A percentile compares a stretch with the other conserved stretches of the same genome.
phyloP scores from a whole-genome alignment of 2,888 invertebrate genomes.

The Agonopterix arenella region DNA sequence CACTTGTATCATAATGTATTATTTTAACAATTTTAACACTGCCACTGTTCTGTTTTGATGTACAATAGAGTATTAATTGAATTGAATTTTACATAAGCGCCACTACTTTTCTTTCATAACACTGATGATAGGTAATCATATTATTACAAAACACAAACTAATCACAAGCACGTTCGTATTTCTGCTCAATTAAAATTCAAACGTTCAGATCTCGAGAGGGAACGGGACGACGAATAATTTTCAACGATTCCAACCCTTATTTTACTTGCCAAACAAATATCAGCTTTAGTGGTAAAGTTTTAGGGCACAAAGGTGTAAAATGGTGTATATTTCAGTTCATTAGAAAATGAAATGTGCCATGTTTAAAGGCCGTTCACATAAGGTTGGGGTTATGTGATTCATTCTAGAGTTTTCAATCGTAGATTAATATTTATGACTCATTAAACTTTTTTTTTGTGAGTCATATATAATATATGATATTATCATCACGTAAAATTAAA shows the following conservation, averaged over 20 bases:
- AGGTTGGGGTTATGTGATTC: no score
- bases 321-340: constrained; percentile 39
- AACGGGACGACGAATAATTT: constrained; percentile 28
- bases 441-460: no score
- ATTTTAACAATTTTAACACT: no score
- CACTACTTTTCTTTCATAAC: no score
- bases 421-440: no score
- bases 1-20: no score
- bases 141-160: neutral
- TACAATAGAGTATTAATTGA: no score
- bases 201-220: constrained; percentile 35
- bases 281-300: constrained; percentile 8
- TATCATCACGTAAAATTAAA: no score
- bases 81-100: no score
- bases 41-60: no score
- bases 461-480: no score
- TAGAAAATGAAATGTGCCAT: constrained; percentile 36
- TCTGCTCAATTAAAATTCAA: constrained; percentile 45
- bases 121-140: neutral
- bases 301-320: constrained; percentile 20
- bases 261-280: constrained; percentile 12
- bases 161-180: neutral
- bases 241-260: constrained; percentile 40
- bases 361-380: neutral
- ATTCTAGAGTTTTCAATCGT: no score